A percentile compares a stretch with the other conserved stretches of the same genome.
phyloP scores from a whole-genome alignment of 2,797 vertebrate genomes.

The Arvicola amphibius region DNA sequence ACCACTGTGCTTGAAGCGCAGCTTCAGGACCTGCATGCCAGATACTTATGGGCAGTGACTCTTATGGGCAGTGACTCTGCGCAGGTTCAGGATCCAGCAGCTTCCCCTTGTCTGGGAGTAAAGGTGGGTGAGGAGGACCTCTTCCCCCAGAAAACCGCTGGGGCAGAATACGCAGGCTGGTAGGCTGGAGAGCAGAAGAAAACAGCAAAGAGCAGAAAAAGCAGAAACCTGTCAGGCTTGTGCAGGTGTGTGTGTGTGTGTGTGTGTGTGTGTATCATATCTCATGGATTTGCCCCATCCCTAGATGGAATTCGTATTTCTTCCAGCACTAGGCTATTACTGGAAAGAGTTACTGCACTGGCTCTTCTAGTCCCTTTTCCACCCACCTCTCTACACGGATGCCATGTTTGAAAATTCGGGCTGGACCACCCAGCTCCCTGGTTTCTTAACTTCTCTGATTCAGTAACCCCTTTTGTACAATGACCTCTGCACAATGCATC shows the following conservation, averaged over 20 bases:
- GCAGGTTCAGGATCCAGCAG: neutral
- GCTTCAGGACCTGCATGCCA: neutral
- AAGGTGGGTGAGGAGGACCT: neutral
- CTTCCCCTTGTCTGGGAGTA: neutral
- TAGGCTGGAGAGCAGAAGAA: neutral
- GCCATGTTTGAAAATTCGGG: neutral
- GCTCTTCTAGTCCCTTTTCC: neutral
- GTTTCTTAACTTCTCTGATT: neutral
- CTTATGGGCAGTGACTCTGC: fast-evolving
- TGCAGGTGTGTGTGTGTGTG: too few species aligned
- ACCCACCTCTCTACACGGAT: neutral
- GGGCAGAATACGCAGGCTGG: neutral
- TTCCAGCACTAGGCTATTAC: fast-evolving
- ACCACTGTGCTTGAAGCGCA: neutral
- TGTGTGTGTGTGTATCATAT: neutral
- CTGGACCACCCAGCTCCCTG: neutral
- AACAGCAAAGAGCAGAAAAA: neutral
- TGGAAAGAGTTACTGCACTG: fast-evolving
- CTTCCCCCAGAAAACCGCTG: neutral
- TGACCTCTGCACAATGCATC: neutral
- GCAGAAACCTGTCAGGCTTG: neutral
- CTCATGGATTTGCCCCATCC: neutral
- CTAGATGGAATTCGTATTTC: neutral
- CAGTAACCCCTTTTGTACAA: neutral
- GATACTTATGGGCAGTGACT: neutral